Base-by-base conservation (phyloP, 2,888 invertebrate species). In the Torymus tubicola region DNA sequence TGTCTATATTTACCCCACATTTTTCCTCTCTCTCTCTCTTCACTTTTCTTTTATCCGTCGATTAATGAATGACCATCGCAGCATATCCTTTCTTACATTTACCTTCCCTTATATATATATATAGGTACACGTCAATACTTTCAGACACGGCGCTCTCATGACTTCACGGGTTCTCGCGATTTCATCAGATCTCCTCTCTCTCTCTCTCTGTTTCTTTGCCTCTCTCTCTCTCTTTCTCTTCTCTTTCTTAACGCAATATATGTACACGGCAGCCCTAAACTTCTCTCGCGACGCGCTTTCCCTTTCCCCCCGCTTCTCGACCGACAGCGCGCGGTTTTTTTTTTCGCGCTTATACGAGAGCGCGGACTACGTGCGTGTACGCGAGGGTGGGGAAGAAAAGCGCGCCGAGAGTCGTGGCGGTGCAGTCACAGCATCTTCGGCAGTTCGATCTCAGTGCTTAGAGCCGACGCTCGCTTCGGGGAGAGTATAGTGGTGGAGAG, bases 131-230 rank as follows among this genome's bases (percentile, higher is more conserved):
- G 12, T 13, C 18, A 13, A 57, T 11, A 57, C n/a, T 31, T 63
- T 24, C 42, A 8, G 42, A 24, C 8, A 1, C 65, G 2, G 16
- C 1, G n/a, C 11, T 3, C 53, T 14, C 31, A 61, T 76, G 60
- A 76, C 61, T 61, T 50, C 68, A 68, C 61, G 75, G 16, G 12
- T 10, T 65, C 18, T 18, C 52, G 24, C 1, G 53, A 68, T 76
- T 76, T 76, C 76, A 70, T 69, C 76, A 77, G 18, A 57, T 64
- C 13, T 73, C 18, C 21, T 55, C 21, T 31, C 68, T n/a, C 76
- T 61, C 75, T 58, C 50, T 4, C 60, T 3, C 13, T 14, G 13
- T 50, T 16, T 12, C n/a, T 11, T 3, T 31, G 18, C 14, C 18
- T 71, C 50, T 31, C 50, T 60, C 12, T 21, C 50, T 21, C 14